phyloP scores from a whole-genome alignment of 2,888 invertebrate species.

The Tetragonula carbonaria region DNA sequence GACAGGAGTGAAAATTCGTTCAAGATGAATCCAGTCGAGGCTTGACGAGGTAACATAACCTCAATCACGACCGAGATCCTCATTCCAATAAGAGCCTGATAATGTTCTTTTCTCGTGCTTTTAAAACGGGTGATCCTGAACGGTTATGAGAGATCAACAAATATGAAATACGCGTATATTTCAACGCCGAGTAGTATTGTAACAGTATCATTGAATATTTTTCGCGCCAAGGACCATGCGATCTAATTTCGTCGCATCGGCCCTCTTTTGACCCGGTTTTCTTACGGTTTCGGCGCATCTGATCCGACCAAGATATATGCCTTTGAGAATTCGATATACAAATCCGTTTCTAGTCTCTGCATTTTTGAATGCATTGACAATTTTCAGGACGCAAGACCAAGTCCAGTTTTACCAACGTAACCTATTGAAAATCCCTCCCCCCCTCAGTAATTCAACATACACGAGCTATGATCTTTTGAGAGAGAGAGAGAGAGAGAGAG shows the following conservation, averaged over 20 bases:
- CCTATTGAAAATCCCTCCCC: background rate
- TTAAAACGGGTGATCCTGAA: background rate
- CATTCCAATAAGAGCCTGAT: background rate
- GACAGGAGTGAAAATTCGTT: background rate
- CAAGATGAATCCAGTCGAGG: background rate
- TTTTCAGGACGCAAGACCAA: background rate
- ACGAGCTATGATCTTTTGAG: background rate
- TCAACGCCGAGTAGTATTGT: too few species aligned
- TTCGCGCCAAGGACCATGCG: slow-evolving; percentile 1
- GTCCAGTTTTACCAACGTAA: background rate
- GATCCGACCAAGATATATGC: slow-evolving; percentile 12
- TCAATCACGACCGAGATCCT: too few species aligned
- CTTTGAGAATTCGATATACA: slow-evolving; percentile 28
- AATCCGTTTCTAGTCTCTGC: background rate
- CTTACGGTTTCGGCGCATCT: slow-evolving; percentile 24
- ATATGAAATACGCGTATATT: too few species aligned
- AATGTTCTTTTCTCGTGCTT: background rate
- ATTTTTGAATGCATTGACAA: background rate
- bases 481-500: too few species aligned
- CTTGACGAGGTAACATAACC: background rate
- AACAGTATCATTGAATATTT: background rate
- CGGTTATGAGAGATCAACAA: background rate
- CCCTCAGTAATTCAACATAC: too few species aligned
- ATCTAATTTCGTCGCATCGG: slow-evolving; percentile 27
- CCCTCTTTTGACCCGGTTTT: slow-evolving; percentile 42